These are phyloP conservation scores for Zaprionus kolodkinae DNA, from an alignment of 1,140 invertebrate species.

Conservation along the genomic window DNA sequence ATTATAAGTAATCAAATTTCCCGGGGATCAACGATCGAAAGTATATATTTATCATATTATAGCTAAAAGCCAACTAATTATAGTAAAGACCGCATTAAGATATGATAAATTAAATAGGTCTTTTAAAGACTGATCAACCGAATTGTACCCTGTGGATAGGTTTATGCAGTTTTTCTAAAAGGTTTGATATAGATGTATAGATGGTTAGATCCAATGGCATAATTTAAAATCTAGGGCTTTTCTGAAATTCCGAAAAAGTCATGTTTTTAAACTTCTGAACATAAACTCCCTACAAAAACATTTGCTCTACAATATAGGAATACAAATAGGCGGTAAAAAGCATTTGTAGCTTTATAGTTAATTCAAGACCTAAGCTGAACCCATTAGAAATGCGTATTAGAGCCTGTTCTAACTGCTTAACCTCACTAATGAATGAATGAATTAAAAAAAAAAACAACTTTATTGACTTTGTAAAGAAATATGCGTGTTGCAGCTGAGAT, in stretches of 20 bases:
- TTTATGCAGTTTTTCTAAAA: too few species aligned
- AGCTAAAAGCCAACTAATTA: not conserved
- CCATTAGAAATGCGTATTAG: not conserved
- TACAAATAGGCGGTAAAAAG: not conserved
- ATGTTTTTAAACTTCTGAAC: not conserved
- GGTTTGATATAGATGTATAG: too few species aligned
- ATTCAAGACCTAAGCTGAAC: not conserved
- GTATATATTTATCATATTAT: not conserved
- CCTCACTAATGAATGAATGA: not conserved
- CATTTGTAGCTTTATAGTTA: not conserved
- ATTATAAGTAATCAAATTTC: not conserved
- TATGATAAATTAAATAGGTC: not conserved
- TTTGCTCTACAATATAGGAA: not conserved
- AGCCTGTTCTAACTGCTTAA: not conserved
- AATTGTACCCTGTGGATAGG: not conserved
- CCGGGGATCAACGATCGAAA: not conserved
- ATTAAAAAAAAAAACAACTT: not conserved
- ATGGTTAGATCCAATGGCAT: too few species aligned
- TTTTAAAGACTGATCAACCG: not conserved
- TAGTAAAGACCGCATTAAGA: not conserved
- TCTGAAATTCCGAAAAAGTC: too few species aligned
- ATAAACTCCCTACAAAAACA: not conserved
- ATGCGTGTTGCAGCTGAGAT: not conserved
- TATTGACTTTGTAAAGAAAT: not conserved
- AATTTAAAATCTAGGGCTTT: too few species aligned